These are phyloP conservation scores for Ammodytes dubius DNA, from an alignment of 2,113 vertebrate species.

Conservation along the genomic window DNA sequence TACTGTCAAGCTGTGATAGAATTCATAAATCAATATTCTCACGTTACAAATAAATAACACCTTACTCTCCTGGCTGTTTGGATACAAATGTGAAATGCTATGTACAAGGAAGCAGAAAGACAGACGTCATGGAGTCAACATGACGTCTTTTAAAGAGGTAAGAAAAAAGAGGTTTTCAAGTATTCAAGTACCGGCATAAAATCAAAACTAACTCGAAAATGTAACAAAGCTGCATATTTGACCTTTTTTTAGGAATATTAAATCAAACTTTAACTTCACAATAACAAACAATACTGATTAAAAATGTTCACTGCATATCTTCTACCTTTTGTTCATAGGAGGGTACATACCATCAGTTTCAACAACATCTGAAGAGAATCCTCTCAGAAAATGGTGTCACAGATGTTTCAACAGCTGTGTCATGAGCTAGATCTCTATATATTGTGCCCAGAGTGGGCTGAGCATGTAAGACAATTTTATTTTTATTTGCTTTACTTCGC, in stretches of 20 bases:
- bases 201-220: not conserved
- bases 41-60: slow-evolving; percentile 34
- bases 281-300: slow-evolving; percentile 23
- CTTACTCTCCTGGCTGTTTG: slow-evolving; percentile 6
- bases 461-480: not conserved
- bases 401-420: not conserved
- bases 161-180: slow-evolving; percentile 53
- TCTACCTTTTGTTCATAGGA: not conserved
- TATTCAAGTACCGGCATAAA: slow-evolving; percentile 57
- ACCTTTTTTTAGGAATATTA: not conserved
- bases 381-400: not conserved
- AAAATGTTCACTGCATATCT: slow-evolving; percentile 17
- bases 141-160: slow-evolving; percentile 14
- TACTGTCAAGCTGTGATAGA: not conserved
- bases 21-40: not conserved
- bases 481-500: not conserved
- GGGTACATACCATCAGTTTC: not conserved
- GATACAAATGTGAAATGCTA: slow-evolving; percentile 24
- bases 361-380: not conserved
- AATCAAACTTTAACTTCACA: slow-evolving; percentile 1
- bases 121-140: slow-evolving; percentile 28
- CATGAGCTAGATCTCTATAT: not conserved
- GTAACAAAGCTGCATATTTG: slow-evolving; percentile 29
- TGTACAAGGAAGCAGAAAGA: slow-evolving; percentile 26
- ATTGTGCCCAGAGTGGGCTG: not conserved